Percentiles rank a stretch among this genome's conserved stretches.
These are phyloP conservation scores for Drosophila lutescens DNA, from an alignment of 2,888 invertebrate genomes.

Conservation along the genomic window DNA sequence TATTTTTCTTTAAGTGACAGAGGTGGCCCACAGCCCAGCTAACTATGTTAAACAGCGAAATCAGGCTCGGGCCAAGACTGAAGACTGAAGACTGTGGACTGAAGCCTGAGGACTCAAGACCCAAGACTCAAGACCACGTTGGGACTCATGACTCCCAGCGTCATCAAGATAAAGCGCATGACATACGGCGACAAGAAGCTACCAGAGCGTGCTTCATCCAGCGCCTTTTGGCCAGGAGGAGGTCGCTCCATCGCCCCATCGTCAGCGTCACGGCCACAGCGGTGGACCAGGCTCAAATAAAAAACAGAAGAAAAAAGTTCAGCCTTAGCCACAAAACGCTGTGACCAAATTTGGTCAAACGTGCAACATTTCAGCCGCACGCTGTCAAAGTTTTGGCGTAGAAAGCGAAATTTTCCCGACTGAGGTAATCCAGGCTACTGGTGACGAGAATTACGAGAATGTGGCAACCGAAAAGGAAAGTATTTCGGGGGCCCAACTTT, in stretches of 20 bases:
- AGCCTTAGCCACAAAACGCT: slow-evolving; percentile 8
- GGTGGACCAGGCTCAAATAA: slow-evolving; percentile 17
- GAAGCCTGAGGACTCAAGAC: slow-evolving; percentile 20
- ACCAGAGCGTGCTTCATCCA: slow-evolving; percentile 62
- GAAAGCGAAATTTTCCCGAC: slow-evolving; percentile 71
- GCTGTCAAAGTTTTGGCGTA: slow-evolving; percentile 74
- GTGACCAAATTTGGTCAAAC: slow-evolving; percentile 76
- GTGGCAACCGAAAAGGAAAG: slow-evolving; percentile 49
- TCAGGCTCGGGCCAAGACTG: slow-evolving; percentile 54
- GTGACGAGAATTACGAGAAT: slow-evolving; percentile 49
- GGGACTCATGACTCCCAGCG: slow-evolving; percentile 69
- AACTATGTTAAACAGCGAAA: slow-evolving; percentile 77
- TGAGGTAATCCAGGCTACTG: slow-evolving; percentile 66
- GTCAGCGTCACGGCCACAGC: slow-evolving; percentile 63
- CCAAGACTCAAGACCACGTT: slow-evolving; percentile 32
- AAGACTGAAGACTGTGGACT: slow-evolving; percentile 5
- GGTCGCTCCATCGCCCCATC: slow-evolving; percentile 42
- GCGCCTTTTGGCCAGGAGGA: slow-evolving; percentile 38
- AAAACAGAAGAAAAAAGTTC: slow-evolving; percentile 3
- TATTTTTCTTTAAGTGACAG: slow-evolving; percentile 16
- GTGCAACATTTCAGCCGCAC: slow-evolving; percentile 76
- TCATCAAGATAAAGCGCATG: slow-evolving; percentile 76
- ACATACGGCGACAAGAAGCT: slow-evolving; percentile 78
- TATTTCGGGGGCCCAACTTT: slow-evolving; percentile 16
- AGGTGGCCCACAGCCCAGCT: slow-evolving; percentile 48